phyloP scores from a whole-genome alignment of 2,797 vertebrate species.

The Leuciscus waleckii region DNA sequence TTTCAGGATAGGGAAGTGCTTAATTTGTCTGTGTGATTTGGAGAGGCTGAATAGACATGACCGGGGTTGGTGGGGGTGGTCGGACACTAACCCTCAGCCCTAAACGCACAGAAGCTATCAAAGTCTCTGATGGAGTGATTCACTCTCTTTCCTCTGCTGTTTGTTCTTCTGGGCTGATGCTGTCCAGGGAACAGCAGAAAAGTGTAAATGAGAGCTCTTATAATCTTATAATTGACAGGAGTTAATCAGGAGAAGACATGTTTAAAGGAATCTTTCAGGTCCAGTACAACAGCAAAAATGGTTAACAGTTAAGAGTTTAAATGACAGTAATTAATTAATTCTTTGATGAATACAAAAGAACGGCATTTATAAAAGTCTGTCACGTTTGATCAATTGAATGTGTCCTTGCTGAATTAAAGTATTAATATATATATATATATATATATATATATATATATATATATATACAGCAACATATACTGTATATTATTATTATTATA shows the following conservation, averaged over 20 bases:
- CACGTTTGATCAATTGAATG: too few species aligned
- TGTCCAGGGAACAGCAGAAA: constrained; percentile 52
- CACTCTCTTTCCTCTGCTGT: constrained; percentile 85
- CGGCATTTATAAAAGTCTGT: too few species aligned
- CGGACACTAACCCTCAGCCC: constrained; percentile 88
- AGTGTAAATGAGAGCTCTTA: constrained; percentile 49
- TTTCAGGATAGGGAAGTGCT: constrained; percentile 82
- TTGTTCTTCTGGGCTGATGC: constrained; percentile 72
- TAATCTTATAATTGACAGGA: constrained; percentile 46
- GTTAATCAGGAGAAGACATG: constrained; percentile 43
- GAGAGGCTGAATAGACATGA: constrained; percentile 83
- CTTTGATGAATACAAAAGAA: too few species aligned
- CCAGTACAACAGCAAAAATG: background rate
- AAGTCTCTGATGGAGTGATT: constrained; percentile 87
- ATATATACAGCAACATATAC: too few species aligned
- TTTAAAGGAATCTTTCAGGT: constrained; percentile 7
- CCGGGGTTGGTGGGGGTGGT: constrained; percentile 72
- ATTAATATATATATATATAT: too few species aligned
- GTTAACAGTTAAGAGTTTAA: too few species aligned
- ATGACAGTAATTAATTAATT: too few species aligned
- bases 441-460: too few species aligned
- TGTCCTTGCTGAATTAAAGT: too few species aligned
- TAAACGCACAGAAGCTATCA: constrained; percentile 85
- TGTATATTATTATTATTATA: too few species aligned
- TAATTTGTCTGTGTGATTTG: constrained; percentile 85